Evolutionary conservation across 2,797 vertebrate genomes (phyloP), one percentile per base, ranked within the genome.

Genomic region (Chelon auratus): DNA sequence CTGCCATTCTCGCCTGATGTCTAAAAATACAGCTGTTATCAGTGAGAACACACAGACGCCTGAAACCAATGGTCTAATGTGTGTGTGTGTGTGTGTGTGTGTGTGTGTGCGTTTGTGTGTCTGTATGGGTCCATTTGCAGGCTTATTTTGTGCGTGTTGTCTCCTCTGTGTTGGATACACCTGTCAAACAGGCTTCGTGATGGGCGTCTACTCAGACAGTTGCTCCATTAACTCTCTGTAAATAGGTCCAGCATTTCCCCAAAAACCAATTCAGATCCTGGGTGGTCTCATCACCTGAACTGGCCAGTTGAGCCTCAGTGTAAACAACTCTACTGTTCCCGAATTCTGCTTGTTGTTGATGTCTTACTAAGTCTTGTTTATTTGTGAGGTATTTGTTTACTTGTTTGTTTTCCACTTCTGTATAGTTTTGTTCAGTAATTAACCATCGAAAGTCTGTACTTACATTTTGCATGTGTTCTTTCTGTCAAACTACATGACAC

Each of bases 1-100:
- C 64, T 60, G 77, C 68, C 73, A 20, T 78, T 78, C 77, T 85
- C 59, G 78, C 54, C 85, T 78, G 18, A 50, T 63, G 75, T 82
- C 86, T 91, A 89, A 83, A 92, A 93, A 91, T 92, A 89, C 78
- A 73, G 72, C 64, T 40, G 50, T 78, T 89, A 89, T 92, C 87
- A 74, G 53, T 61, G 43, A 82, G 62, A 80, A 65, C 79, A 72
- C 67, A 72, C 78, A 84, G 73, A 45, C 11, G 26, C 69, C 63
- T 72, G 53, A 36, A 55, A 58, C 54, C 36, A 37, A 9, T 30
- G 48, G 24, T 62, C 42, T 15, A 30, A 42, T 57, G n/a, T 69
- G 43, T 72, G 64, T n/a, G 52, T 43, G 62, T 70, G 42, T 70
- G 62, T 75, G 55, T 62, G 52, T 48, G 62, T 75, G 55, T 62